These are phyloP conservation scores for Aplodontia rufa DNA, from an alignment of 2,113 vertebrate species.

Conservation along the genomic window DNA sequence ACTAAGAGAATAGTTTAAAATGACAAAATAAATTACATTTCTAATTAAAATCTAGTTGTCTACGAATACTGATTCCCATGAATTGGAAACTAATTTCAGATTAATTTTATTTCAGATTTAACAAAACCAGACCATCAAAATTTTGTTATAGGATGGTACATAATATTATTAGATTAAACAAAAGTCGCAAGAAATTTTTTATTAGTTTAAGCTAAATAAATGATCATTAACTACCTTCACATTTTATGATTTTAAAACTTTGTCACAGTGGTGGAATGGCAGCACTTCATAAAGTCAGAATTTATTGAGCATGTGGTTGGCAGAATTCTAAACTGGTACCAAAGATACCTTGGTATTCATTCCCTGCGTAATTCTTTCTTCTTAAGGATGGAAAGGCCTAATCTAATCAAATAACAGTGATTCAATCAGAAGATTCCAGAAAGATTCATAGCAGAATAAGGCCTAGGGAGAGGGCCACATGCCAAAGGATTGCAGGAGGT, in stretches of 20 bases:
- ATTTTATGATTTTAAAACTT: not conserved
- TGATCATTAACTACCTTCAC: not conserved
- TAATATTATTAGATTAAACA: not conserved
- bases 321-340: not conserved
- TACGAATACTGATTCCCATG: not conserved
- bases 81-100: not conserved
- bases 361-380: accelerated
- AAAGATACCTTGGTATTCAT: not conserved
- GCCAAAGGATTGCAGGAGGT: not conserved
- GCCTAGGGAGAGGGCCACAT: not conserved
- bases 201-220: not conserved
- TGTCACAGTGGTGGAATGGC: not conserved
- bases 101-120: not conserved
- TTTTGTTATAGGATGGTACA: not conserved
- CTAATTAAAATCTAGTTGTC: not conserved
- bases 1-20: not conserved
- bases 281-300: not conserved
- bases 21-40: not conserved
- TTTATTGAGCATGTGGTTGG: not conserved
- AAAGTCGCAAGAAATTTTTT: not conserved
- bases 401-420: not conserved
- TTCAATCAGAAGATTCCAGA: not conserved
- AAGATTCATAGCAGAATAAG: not conserved
- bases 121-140: not conserved
- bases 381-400: not conserved